Base-by-base conservation (phyloP, 1,140 invertebrate species). In the Anadara kagoshimensis region DNA sequence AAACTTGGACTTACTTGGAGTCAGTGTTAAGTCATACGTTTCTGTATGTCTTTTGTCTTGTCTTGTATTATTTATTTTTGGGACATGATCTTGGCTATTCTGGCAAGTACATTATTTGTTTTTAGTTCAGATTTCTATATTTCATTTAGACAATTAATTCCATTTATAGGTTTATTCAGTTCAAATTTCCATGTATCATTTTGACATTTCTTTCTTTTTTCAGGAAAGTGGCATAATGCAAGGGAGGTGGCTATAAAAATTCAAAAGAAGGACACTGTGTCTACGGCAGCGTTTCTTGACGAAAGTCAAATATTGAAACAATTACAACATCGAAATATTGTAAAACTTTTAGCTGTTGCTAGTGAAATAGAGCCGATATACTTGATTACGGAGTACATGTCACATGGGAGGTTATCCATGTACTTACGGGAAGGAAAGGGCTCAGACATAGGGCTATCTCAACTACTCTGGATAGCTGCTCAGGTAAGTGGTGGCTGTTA, bases 221-320 rank as follows among this genome's bases (percentile, higher is more conserved):
- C 75, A 87, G 86, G 80, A n/a, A 96, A 95, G 86, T 97, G 95
- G 95, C 92, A 95, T 84, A 95, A 96, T 83, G 94, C 93, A 79
- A 95, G 93, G 73, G 96, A 98, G 91, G 97, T 99, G 44, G 97
- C 97, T 10, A 96, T 98, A 4, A 99, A 99, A 89, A 98, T 96
- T 0, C 90, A 99, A 43, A 93, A 97, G 82, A 95, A 96, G 81
- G 97, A 97, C 67, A 96, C 97, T 49, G 99, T 99, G 95, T 97
- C 96, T 22, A 96, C 96, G 5, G 94, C 96, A 83, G 97, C 97
- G 5, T 99, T 99, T 91, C 91, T 99, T 0, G 94, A 98, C 90
- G 98, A 99, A 90, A 97, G 97, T 5, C 95, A 96, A 58, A 99
- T 99, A 49, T 98, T 99, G 96, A 99, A 99, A 87, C 97, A 98